These are phyloP conservation scores for Lipophrys pholis DNA, from an alignment of 2,113 vertebrate genomes.

Conservation along the genomic window DNA sequence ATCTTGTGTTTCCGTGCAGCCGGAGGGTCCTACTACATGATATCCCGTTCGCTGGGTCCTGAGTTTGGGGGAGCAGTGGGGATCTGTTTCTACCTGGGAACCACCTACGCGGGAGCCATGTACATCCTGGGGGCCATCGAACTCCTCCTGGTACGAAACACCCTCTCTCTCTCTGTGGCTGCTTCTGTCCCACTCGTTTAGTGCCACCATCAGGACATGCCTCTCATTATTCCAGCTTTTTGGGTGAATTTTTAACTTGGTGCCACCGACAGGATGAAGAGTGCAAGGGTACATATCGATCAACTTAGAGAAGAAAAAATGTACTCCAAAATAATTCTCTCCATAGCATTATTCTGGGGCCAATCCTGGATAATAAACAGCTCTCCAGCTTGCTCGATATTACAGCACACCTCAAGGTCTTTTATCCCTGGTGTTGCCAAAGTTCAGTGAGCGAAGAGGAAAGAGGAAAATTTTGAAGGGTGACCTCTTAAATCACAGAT, in stretches of 20 bases:
- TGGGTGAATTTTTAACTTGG: too few relatives aligned
- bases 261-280: too few relatives aligned
- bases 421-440: not conserved
- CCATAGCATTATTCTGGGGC: not conserved
- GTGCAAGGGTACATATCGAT: too few relatives aligned
- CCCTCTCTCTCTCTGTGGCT: not conserved
- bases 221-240: too few relatives aligned
- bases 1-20: constrained; percentile 77
- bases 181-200: too few relatives aligned
- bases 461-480: constrained; percentile 26
- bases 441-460: not conserved
- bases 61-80: constrained; percentile 98
- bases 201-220: too few relatives aligned
- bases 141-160: constrained; percentile 91
- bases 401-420: not conserved
- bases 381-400: too few relatives aligned
- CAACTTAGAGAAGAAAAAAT: too few relatives aligned
- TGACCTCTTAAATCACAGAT: constrained; percentile 29
- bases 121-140: constrained; percentile 99
- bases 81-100: constrained; percentile 99
- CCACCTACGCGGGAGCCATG: constrained; percentile 98
- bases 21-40: constrained; percentile 99
- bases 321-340: too few relatives aligned
- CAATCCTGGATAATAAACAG: too few relatives aligned
- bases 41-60: constrained; percentile 95